A percentile compares a stretch with the other conserved stretches of the same genome.
phyloP scores from a whole-genome alignment of 1,140 invertebrate species.

The Drosophila cardini region DNA sequence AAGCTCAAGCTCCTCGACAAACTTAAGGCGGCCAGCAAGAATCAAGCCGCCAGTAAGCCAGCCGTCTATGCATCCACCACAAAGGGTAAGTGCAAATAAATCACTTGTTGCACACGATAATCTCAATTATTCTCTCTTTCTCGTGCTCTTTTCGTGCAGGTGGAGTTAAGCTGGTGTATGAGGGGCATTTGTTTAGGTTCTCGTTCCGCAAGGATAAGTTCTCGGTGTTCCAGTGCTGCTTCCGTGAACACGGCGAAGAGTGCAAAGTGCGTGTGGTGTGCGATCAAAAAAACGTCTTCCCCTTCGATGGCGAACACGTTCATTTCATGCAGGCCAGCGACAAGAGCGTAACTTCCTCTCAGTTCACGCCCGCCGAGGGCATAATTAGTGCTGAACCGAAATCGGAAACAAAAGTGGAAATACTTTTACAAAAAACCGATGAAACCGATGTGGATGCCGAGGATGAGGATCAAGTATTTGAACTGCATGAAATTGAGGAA shows the following conservation, averaged over 20 bases:
- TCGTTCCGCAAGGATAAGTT: slow-evolving; percentile 76
- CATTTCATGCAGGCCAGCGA: slow-evolving; percentile 80
- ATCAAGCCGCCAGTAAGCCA: slow-evolving; percentile 60
- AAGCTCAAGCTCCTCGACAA: slow-evolving; percentile 69
- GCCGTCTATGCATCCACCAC: slow-evolving; percentile 78
- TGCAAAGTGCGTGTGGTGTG: slow-evolving; percentile 79
- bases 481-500: slow-evolving; percentile 43
- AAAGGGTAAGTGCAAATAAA: slow-evolving; percentile 60
- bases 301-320: slow-evolving; percentile 75
- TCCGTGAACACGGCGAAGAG: slow-evolving; percentile 75
- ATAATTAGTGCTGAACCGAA: slow-evolving; percentile 11
- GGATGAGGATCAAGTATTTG: slow-evolving; percentile 23
- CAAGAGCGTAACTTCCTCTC: slow-evolving; percentile 75
- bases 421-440: slow-evolving; percentile 25
- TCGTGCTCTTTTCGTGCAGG: slow-evolving; percentile 32
- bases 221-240: slow-evolving; percentile 82
- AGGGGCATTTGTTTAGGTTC: slow-evolving; percentile 79
- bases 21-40: slow-evolving; percentile 58
- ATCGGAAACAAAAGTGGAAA: slow-evolving; percentile 34
- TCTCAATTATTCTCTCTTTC: no score
- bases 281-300: slow-evolving; percentile 78
- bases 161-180: slow-evolving; percentile 76
- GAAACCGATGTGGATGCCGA: slow-evolving; percentile 10
- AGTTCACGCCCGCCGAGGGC: slow-evolving; percentile 65
- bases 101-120: slow-evolving; percentile 39